Evolutionary conservation across 2,113 vertebrate species (phyloP).

Genomic region (Hippocampus comes): DNA sequence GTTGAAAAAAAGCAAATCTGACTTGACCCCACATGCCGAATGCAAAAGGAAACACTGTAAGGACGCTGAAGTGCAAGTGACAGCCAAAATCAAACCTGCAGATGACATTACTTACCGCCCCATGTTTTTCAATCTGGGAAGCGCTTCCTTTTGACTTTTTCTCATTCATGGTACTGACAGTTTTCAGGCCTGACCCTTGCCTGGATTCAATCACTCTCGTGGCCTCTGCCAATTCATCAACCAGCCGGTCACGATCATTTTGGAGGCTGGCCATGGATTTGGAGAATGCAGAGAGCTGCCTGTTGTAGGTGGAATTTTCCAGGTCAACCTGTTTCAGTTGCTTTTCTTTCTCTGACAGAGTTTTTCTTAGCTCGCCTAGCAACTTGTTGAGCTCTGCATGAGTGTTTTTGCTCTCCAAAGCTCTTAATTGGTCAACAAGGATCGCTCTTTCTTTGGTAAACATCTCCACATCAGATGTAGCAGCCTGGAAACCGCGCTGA

Average conservation of each 20-base stretch:
- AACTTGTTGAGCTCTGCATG: slow-evolving; percentile 58
- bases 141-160: slow-evolving; percentile 53
- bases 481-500: slow-evolving; percentile 56
- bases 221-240: slow-evolving; percentile 72
- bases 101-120: slow-evolving; percentile 70
- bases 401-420: slow-evolving; percentile 59
- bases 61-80: slow-evolving; percentile 29
- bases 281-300: slow-evolving; percentile 80
- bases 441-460: slow-evolving; percentile 65
- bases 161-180: slow-evolving; percentile 17
- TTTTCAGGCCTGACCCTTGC: slow-evolving; percentile 52
- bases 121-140: slow-evolving; percentile 50
- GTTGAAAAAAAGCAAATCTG: not conserved
- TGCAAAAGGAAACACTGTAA: slow-evolving; percentile 26
- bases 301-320: slow-evolving; percentile 62
- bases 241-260: slow-evolving; percentile 79
- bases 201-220: slow-evolving; percentile 66
- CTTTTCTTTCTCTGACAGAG: slow-evolving; percentile 60
- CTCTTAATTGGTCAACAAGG: slow-evolving; percentile 41
- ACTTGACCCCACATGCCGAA: slow-evolving; percentile 42
- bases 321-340: slow-evolving; percentile 66
- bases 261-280: slow-evolving; percentile 87
- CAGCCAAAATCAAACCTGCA: slow-evolving; percentile 34
- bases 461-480: slow-evolving; percentile 57
- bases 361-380: slow-evolving; percentile 67